Conservation (phyloP, 37 sponge, comb jelly and placozoan genomes). For the Aplysina aerophoba region DNA sequence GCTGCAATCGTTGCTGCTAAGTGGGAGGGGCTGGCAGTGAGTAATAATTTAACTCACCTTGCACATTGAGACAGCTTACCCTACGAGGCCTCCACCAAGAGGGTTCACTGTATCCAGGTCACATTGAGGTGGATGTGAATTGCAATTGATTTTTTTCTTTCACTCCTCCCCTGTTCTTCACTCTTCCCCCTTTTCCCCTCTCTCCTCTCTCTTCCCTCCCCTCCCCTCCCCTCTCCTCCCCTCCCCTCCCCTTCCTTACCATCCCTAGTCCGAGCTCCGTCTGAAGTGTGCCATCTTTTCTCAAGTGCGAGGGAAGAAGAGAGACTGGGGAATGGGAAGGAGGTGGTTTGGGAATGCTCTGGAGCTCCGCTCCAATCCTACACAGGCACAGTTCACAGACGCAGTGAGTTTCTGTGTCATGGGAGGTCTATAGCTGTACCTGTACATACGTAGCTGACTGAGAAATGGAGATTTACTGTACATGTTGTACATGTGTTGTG, state of each 20-base stretch:
- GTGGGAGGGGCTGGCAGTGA: background rate
- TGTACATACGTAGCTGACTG: background rate
- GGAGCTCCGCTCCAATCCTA: constrained; percentile 20
- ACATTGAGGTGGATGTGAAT: too few species aligned
- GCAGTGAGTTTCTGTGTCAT: constrained; percentile 36
- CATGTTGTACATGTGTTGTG: too few species aligned
- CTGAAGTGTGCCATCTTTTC: constrained; percentile 46
- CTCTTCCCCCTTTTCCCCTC: too few species aligned
- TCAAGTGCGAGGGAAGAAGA: constrained; percentile 48
- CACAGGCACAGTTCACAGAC: constrained; percentile 10
- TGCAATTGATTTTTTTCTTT: too few species aligned
- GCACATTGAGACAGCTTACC: too few species aligned
- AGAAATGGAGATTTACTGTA: too few species aligned
- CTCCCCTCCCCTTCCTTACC: background rate
- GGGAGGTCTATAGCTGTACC: background rate
- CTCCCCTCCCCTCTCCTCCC: too few species aligned
- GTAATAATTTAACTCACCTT: background rate
- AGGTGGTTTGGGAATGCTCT: constrained; percentile 67
- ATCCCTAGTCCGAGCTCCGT: constrained; percentile 47
- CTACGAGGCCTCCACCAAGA: too few species aligned
- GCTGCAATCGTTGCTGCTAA: too few species aligned
- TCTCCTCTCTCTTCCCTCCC: too few species aligned
- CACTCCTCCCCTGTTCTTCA: too few species aligned
- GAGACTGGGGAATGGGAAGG: constrained; percentile 39
- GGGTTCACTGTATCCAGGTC: too few species aligned